These are phyloP conservation scores for Synanthedon myopaeformis DNA, from an alignment of 2,888 invertebrate species.

Conservation along the genomic window DNA sequence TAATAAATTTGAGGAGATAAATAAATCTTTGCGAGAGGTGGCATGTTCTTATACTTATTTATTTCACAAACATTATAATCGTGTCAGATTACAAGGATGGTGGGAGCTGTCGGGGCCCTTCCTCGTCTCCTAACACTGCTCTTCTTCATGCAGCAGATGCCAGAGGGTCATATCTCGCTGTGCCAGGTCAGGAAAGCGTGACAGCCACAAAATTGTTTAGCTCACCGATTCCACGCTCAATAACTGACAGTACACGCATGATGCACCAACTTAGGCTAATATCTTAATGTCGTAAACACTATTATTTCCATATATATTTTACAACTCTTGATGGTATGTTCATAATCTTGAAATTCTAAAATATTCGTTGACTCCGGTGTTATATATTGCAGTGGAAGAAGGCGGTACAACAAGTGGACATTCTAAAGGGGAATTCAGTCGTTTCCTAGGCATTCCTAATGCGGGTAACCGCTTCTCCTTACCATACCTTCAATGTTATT, in stretches of 20 bases:
- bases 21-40: not conserved
- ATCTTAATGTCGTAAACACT: constrained; percentile 6
- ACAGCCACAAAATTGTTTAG: constrained; percentile 28
- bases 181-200: constrained; percentile 67
- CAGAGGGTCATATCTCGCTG: constrained; percentile 73
- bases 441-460: constrained; percentile 77
- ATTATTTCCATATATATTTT: too few species aligned
- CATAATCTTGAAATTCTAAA: constrained; percentile 4
- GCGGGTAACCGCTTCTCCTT: constrained; percentile 65
- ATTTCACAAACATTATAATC: constrained; percentile 23
- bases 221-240: constrained; percentile 42
- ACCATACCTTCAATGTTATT: constrained; percentile 30
- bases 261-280: constrained; percentile 33
- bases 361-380: constrained; percentile 26
- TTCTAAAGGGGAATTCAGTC: constrained; percentile 69
- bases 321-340: not conserved
- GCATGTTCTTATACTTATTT: constrained; percentile 2
- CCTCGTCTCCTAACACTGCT: constrained; percentile 62
- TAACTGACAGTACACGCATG: constrained; percentile 30
- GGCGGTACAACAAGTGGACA: constrained; percentile 53
- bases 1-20: not conserved
- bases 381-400: constrained; percentile 66
- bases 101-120: constrained; percentile 57
- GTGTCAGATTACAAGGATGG: constrained; percentile 65
- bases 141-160: constrained; percentile 67